Evolutionary conservation across 2,888 invertebrate genomes (phyloP).

Genomic region (Sipunculus nudus): DNA sequence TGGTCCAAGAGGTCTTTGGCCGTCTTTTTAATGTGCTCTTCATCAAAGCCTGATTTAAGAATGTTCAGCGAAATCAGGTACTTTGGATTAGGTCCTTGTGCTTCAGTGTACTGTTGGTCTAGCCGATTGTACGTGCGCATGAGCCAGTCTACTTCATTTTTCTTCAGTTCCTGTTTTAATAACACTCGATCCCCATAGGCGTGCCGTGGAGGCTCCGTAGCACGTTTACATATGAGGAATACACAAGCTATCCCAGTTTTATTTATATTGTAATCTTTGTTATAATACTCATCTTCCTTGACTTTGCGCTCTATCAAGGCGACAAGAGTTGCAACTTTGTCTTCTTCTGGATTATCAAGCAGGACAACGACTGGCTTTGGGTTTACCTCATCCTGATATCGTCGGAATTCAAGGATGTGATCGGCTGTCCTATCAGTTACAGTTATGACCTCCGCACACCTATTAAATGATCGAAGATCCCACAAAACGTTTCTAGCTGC

Average conservation of each 20-base stretch:
- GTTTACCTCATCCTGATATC: conserved; percentile 36
- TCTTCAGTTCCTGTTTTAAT: no score
- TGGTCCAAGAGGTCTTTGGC: conserved; percentile 40
- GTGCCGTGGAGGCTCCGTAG: no score
- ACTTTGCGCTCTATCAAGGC: no score
- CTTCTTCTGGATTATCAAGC: conserved; percentile 37
- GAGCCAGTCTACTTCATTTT: no score
- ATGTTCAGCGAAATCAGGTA: conserved; percentile 50
- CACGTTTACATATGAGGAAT: no score
- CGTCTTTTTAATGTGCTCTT: conserved; percentile 41
- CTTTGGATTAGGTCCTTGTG: conserved; percentile 39
- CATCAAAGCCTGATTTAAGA: conserved; percentile 47
- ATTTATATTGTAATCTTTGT: no score
- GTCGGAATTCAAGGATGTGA: conserved; percentile 40
- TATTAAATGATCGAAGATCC: conserved; percentile 39
- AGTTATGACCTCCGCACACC: conserved; percentile 46
- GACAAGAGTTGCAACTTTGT: conserved; percentile 27
- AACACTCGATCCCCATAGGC: no score
- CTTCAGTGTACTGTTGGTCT: no score
- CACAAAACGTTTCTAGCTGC: conserved; percentile 47
- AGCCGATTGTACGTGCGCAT: no score
- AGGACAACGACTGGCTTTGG: conserved; percentile 47
- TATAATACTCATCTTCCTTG: no score
- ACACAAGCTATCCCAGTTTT: no score
- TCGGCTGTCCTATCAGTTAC: conserved; percentile 44